Conservation (phyloP, 2,888 invertebrate species). For the Caenorhabditis sp. region DNA sequence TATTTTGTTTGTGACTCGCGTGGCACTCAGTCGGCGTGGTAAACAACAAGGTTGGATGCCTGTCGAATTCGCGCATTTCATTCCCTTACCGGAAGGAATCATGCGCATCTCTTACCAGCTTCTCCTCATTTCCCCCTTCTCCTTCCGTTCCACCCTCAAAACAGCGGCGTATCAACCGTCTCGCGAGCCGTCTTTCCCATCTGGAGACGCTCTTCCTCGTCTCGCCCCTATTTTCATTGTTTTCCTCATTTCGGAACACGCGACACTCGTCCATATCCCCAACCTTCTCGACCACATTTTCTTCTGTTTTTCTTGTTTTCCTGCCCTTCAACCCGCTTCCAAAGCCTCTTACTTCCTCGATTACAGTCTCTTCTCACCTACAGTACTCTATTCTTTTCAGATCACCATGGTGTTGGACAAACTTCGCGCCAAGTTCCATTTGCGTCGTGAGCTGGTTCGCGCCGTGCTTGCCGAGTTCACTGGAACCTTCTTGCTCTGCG, state of each 20-base stretch:
- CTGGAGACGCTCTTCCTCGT: constrained; percentile 8
- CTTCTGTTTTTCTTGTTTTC: constrained; percentile 10
- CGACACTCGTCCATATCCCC: constrained; percentile 13
- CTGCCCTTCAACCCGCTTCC: not conserved
- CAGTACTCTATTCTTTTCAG: constrained; percentile 6
- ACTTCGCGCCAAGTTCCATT: constrained; percentile 75
- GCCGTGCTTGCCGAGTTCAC: constrained; percentile 80
- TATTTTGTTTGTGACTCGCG: constrained; percentile 50
- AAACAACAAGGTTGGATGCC: constrained; percentile 24
- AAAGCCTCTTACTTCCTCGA: constrained; percentile 4
- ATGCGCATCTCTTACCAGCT: not conserved
- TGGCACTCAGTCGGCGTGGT: constrained; percentile 18
- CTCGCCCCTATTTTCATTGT: constrained; percentile 2
- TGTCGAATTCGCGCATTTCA: constrained; percentile 11
- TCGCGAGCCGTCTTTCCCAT: constrained; percentile 2
- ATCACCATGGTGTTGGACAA: constrained; percentile 67
- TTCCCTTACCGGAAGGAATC: constrained; percentile 2
- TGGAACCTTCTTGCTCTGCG: constrained; percentile 79
- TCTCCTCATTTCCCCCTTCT: not conserved
- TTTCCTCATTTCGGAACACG: constrained; percentile 19
- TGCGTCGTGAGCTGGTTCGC: constrained; percentile 77
- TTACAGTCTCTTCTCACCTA: not conserved
- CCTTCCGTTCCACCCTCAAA: not conserved
- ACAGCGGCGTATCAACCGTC: constrained; percentile 20
- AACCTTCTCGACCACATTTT: not conserved